Base-by-base conservation (phyloP, 2,888 invertebrate species). In the Ectemnius lituratus region DNA sequence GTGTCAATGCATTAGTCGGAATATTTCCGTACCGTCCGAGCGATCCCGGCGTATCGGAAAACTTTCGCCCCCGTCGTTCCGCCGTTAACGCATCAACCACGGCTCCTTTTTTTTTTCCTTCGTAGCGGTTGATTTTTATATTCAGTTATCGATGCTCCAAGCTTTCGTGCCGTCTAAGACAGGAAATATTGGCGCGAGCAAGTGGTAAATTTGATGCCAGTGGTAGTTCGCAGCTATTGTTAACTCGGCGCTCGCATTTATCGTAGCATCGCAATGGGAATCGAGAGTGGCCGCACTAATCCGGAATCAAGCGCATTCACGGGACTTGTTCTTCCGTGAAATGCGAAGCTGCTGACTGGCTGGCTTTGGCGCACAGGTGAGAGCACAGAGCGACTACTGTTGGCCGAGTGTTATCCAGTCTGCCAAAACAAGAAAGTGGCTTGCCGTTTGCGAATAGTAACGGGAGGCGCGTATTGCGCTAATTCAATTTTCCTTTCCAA, bases 401-500 rank as follows among this genome's bases (percentile, higher is more conserved):
- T 37, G 20, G 52, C 68, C 63, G 28, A 63, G 16, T 58, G 20
- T 52, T 45, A 59, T 70, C 70, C 59, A 67, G 59, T 47, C 71
- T 63, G 71, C 63, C 73, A 56, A 70, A 73, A 82, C 74, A 68
- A 61, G 70, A 77, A 73, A 75, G 69, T 64, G 59, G 73, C 63
- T 75, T 57, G 65, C 69, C 68, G 74, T 56, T 57, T 56, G 67
- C 77, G 37, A 37, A 58, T 72, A 63, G 82, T 81, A 75, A 74
- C 76, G 59, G 28, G 37, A 37, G 37, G 37, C 62, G 47, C 57
- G 60, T 75, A 62, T 78, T 45, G 62, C 58, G 47, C 58, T 63
- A 74, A 74, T 71, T 73, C 23, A 67, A 75, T 79, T 79, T 73
- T 74, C 61, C 69, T 70, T 73, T 70, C 69, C 72, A 37, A 37